Evolutionary conservation across 2,113 vertebrate species (phyloP).

Genomic region (Labeo rohita): DNA sequence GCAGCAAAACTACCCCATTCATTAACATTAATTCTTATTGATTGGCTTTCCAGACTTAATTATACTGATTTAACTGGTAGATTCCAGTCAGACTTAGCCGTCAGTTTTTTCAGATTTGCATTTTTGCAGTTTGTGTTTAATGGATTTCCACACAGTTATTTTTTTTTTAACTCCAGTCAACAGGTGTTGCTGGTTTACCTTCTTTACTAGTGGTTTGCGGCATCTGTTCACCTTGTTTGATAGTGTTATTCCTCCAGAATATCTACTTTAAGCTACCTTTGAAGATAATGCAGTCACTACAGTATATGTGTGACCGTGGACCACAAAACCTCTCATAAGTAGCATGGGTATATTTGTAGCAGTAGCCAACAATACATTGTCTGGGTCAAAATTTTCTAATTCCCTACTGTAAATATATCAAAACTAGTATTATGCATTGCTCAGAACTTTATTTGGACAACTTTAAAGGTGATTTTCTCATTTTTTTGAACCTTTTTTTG

Average conservation of each 20-base stretch:
- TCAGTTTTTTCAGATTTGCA: not conserved
- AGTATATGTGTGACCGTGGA: not conserved
- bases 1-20: not conserved
- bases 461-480: too few relatives aligned
- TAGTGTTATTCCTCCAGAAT: not conserved
- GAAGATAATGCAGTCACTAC: not conserved
- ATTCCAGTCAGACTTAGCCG: not conserved
- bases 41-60: not conserved
- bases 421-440: too few relatives aligned
- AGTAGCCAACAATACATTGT: too few relatives aligned
- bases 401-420: too few relatives aligned
- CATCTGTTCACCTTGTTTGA: not conserved
- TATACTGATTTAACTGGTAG: not conserved
- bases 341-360: too few relatives aligned
- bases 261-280: not conserved
- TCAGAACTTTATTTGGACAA: too few relatives aligned
- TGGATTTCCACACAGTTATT: not conserved
- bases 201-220: not conserved
- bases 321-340: too few relatives aligned
- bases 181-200: not conserved
- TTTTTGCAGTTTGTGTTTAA: not conserved
- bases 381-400: too few relatives aligned
- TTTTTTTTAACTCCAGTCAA: not conserved
- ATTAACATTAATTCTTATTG: not conserved
- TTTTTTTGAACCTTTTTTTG: too few relatives aligned